Base-by-base conservation (phyloP, 2,797 vertebrate genomes). In the Acanthurus lineatus region DNA sequence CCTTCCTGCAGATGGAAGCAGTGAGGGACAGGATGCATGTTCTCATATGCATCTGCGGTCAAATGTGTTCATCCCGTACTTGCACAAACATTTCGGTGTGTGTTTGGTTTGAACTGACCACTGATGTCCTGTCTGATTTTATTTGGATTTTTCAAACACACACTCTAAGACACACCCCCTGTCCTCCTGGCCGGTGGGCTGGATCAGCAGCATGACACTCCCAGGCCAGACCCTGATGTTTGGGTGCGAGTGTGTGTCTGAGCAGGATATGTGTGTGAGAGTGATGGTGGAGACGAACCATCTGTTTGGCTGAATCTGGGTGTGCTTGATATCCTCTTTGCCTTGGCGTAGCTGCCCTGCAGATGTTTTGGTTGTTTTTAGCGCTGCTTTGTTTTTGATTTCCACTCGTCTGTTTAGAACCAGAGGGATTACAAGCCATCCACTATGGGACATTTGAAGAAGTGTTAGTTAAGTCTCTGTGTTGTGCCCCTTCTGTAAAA, bases 321-420 rank as follows among this genome's bases (percentile, higher is more conserved):
- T 90, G 86, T 87, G 86, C 80, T 82, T 87, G 84, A 88, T 70
- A 40, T 84, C 71, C 80, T 64, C 62, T 72, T 81, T 44, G 72
- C 65, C 74, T 79, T 64, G 25, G 56, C 49, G 48, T 75, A 22
- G 84, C 85, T 77, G 79, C 77, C 80, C 87, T 77, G 84, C 93
- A 94, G 92, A 95, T 94, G 91, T 95, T 93, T 93, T 79, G 80
- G 82, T 86, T 94, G 93, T 93, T 92, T 89, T 93, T 84, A 89
- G 82, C 51, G 5, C 86, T 59, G 79, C 86, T 91, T 90, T 93
- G 94, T 89, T 93, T 92, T 93, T 81, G 66, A 84, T 92, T 92
- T 82, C 64, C 60, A 20, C 75, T 90, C 53, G 22, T 88, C 76
- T 94, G 92, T 94, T 95, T 93, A 89, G 76, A 92, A 81, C 35